Base-by-base conservation (phyloP, 2,113 vertebrate species). In the Coryphaenoides rupestris region DNA sequence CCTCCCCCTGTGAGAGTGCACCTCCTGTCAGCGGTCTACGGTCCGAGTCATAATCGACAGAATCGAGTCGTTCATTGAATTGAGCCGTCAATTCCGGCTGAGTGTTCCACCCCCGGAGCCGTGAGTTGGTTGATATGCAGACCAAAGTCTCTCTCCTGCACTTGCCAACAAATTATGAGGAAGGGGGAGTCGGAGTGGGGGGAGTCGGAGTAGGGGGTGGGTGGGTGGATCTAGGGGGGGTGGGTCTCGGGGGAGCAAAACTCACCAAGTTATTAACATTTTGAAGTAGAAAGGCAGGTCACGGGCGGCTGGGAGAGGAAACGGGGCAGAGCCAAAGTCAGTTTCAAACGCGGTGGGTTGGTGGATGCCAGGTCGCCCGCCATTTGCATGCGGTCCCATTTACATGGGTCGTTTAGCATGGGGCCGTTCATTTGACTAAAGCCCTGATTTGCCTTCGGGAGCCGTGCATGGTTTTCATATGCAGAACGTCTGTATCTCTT, bases 91-190 rank as follows among this genome's bases (percentile, higher is more conserved):
- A 50, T 75, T 77, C 74, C 19, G 71, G 21, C 12, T 7, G 2
- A 5, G 13, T 40, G 9, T 5, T 40, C 13, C 33, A 33, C 33
- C 1, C 33, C 33, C 73, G 45, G 55, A 12, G 9, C 33, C 52
- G 63, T 62, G 58, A 63, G 63, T 64, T 70, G 68, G 81, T 83
- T 80, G 77, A 76, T 68, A 70, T 59, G 68, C 70, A 69, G 19
- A n/a, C 17, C 24, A 73, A 63, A 26, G 58, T 10, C 33, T 5
- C 69, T 17, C n/a, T 67, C 62, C 65, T 66, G 9, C 22, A 49
- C 78, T 60, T 64, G 46, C 58, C 67, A 40, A 54, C 58, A 28
- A 52, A 46, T 65, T 73, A 47, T 66, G 12, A 45, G 12, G 10
- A 46, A 45, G 9, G 21, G n/a, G 22, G 26, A 33, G 45, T 40